Conservation (phyloP, 2,888 invertebrate genomes). For the Boloria euphrosyne region DNA sequence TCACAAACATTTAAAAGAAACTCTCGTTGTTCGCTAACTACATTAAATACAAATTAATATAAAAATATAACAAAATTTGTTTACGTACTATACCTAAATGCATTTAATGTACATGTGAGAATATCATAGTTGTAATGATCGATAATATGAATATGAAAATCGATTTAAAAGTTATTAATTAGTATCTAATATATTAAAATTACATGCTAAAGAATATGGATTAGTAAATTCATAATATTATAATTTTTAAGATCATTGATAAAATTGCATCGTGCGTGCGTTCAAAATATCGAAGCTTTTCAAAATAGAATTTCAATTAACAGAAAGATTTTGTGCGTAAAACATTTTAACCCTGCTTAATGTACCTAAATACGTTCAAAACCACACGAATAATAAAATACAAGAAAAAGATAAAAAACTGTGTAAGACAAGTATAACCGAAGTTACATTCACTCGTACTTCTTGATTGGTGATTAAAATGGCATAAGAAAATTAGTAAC, state of each 20-base stretch:
- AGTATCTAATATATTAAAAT: slow-evolving; percentile 47
- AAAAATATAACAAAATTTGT: slow-evolving; percentile 26
- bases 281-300: slow-evolving; percentile 11
- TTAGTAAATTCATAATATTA: slow-evolving; percentile 46
- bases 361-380: background rate
- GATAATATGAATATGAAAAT: slow-evolving; percentile 22
- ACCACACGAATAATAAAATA: background rate
- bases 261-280: background rate
- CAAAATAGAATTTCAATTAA: slow-evolving; percentile 26
- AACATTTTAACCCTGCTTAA: slow-evolving; percentile 61
- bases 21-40: slow-evolving; percentile 39
- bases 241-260: slow-evolving; percentile 32
- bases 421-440: too few species aligned
- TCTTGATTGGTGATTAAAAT: slow-evolving; percentile 50
- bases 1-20: slow-evolving; percentile 43
- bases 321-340: slow-evolving; percentile 64
- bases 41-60: slow-evolving; percentile 43
- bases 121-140: slow-evolving; percentile 14
- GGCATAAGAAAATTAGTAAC: slow-evolving; percentile 42
- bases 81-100: slow-evolving; percentile 27
- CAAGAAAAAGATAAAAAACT: too few species aligned
- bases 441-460: too few species aligned
- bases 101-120: slow-evolving; percentile 26
- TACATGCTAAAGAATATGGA: slow-evolving; percentile 48
- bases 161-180: slow-evolving; percentile 17